Evolutionary conservation across 1,140 invertebrate species (phyloP).

Genomic region (Zaprionus tsacasi): DNA sequence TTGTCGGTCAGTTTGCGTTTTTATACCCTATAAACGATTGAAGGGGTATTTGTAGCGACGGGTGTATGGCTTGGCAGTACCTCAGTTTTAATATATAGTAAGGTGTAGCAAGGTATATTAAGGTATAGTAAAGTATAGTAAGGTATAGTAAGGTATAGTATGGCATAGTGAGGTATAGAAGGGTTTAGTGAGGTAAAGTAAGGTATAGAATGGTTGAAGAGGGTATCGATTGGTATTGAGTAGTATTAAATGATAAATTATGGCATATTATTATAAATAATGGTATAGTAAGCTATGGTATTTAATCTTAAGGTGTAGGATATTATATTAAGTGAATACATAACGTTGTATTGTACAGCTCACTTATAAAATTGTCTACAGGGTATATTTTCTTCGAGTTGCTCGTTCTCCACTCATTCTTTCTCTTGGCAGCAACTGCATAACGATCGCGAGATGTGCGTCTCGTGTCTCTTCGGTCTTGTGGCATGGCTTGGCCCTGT

Average conservation of each 20-base stretch:
- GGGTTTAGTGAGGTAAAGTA: background rate
- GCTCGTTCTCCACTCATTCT: background rate
- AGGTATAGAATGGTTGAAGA: background rate
- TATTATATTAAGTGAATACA: too few species aligned
- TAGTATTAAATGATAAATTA: background rate
- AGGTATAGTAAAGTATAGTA: background rate
- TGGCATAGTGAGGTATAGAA: background rate
- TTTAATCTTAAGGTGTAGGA: too few species aligned
- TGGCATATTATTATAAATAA: background rate
- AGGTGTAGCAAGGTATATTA: background rate
- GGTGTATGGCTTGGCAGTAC: background rate
- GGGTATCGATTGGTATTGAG: too few species aligned
- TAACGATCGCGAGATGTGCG: conserved; percentile 49
- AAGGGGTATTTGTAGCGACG: background rate
- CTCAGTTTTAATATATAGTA: too few species aligned
- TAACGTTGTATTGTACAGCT: background rate
- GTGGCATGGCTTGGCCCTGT: conserved; percentile 27
- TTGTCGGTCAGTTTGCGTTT: conserved; percentile 66
- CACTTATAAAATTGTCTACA: background rate
- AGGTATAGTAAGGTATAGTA: background rate
- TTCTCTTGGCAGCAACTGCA: conserved; percentile 44
- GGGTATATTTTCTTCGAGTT: conserved; percentile 51
- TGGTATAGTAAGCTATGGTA: too few species aligned
- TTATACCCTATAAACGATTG: background rate
- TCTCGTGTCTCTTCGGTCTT: conserved; percentile 17